Percentiles rank a stretch among this genome's conserved stretches.
These are phyloP conservation scores for Trissolcus basalis DNA, from an alignment of 1,140 invertebrate species.

Conservation along the genomic window DNA sequence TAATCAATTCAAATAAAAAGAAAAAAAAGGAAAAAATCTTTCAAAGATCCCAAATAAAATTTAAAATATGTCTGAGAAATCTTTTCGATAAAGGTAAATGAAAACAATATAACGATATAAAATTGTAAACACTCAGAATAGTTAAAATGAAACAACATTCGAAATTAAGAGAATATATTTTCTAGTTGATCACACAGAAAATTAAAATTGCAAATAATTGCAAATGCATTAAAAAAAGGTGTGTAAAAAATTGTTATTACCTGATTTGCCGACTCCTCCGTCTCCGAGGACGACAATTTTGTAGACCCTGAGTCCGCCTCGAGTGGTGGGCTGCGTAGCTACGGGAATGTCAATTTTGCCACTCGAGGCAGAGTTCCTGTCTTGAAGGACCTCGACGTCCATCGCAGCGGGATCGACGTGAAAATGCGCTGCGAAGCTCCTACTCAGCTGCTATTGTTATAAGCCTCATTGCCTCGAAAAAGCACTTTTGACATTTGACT, in stretches of 20 bases:
- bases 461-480: slow-evolving; percentile 29
- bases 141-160: too few species aligned
- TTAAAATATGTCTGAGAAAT: too few species aligned
- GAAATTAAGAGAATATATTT: too few species aligned
- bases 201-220: too few species aligned
- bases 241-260: slow-evolving; percentile 66
- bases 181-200: too few species aligned
- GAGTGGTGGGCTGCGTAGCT: slow-evolving; percentile 74
- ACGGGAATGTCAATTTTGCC: slow-evolving; percentile 66
- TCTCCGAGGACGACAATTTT: slow-evolving; percentile 90
- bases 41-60: too few species aligned
- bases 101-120: too few species aligned
- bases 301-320: slow-evolving; percentile 85
- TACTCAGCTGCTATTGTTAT: slow-evolving; percentile 31
- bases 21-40: too few species aligned
- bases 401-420: slow-evolving; percentile 39
- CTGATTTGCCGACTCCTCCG: slow-evolving; percentile 89
- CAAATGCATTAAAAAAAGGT: background rate
- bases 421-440: slow-evolving; percentile 13
- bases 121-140: too few species aligned
- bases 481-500: slow-evolving; percentile 39
- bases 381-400: slow-evolving; percentile 61
- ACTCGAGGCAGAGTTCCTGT: slow-evolving; percentile 59
- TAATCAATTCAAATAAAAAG: too few species aligned
- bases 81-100: too few species aligned